Evolutionary conservation across 2,113 vertebrate species (phyloP).

Genomic region (Oreamnos americanus): DNA sequence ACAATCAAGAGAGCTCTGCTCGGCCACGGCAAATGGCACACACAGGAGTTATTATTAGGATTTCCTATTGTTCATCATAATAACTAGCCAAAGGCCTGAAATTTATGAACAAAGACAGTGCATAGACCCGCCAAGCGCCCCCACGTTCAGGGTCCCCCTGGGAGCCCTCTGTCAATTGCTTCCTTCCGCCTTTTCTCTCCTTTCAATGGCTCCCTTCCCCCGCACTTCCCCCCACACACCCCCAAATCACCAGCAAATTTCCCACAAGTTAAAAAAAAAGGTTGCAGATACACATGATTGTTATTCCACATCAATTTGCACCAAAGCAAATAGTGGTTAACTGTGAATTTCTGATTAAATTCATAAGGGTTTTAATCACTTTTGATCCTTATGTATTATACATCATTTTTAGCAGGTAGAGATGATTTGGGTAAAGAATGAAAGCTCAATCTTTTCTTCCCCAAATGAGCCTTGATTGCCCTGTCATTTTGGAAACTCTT

Average conservation of each 20-base stretch:
- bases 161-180: conserved; percentile 36
- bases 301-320: conserved; percentile 53
- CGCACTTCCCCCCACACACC: background rate
- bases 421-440: conserved; percentile 54
- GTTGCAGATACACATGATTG: background rate
- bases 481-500: conserved; percentile 29
- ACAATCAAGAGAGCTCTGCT: background rate
- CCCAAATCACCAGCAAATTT: conserved; percentile 62
- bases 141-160: background rate
- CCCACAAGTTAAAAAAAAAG: conserved; percentile 64
- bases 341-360: conserved; percentile 60
- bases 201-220: background rate
- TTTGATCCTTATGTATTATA: conserved; percentile 44
- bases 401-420: conserved; percentile 48
- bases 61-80: conserved; percentile 47
- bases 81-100: background rate
- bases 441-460: conserved; percentile 56
- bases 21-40: background rate
- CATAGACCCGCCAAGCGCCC: conserved; percentile 10
- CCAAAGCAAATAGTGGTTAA: conserved; percentile 54
- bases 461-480: conserved; percentile 55
- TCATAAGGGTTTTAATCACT: conserved; percentile 53
- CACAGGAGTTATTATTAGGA: conserved; percentile 31
- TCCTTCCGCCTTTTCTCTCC: conserved; percentile 61
- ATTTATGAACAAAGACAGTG: conserved; percentile 54